Conservation (phyloP, 2,888 invertebrate species). For the Callyntrura sp. region DNA sequence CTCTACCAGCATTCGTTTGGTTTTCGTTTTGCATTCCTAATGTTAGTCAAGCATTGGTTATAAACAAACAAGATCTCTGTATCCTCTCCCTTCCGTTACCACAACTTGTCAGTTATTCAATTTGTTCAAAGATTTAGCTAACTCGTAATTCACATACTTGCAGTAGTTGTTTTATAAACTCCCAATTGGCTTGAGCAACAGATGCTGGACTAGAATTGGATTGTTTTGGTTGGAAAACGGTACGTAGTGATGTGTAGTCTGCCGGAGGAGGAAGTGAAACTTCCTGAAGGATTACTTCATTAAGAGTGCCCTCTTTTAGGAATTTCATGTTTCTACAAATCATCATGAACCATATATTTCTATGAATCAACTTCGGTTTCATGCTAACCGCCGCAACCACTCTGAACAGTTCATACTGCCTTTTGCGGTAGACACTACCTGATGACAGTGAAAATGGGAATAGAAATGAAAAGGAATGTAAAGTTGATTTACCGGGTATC, state of each 20-base stretch:
- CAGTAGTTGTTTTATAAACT: conserved; percentile 98
- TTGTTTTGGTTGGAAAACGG: conserved; percentile 83
- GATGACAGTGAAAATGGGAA: background rate
- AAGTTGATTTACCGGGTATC: conserved; percentile 87
- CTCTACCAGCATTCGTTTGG: conserved; percentile 99
- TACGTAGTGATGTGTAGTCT: conserved; percentile 82
- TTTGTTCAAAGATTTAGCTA: too few relatives aligned
- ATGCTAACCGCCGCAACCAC: too few relatives aligned
- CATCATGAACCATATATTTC: background rate
- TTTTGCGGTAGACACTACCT: too few relatives aligned
- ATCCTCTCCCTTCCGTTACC: too few relatives aligned
- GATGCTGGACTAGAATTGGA: conserved; percentile 90
- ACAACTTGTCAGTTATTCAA: too few relatives aligned
- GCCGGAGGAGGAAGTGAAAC: conserved; percentile 78
- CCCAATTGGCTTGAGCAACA: conserved; percentile 98
- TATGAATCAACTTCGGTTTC: too few relatives aligned
- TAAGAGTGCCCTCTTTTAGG: conserved; percentile 83
- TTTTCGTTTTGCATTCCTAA: conserved; percentile 96
- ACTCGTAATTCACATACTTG: conserved; percentile 91
- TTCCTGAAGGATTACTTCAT: conserved; percentile 82
- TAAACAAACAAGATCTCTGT: background rate
- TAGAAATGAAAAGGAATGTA: background rate
- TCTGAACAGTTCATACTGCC: background rate
- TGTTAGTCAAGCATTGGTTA: conserved; percentile 7
- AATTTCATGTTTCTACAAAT: conserved; percentile 81